Evolutionary conservation across 2,113 vertebrate species (phyloP).

Genomic region (Poicephalus gulielmi): DNA sequence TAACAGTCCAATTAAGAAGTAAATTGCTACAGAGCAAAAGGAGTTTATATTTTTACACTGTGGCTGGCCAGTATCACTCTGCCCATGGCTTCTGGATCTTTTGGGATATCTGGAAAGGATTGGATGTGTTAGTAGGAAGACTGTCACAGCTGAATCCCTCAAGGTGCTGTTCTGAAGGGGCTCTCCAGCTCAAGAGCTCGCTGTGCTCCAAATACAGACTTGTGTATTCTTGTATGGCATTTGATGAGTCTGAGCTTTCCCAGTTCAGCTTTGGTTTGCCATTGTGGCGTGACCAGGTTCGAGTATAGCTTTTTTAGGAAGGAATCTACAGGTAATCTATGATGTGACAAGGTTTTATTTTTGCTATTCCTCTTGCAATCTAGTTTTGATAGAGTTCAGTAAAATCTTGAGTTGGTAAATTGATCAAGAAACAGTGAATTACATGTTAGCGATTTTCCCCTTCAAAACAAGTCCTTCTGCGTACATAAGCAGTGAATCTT

Average conservation of each 20-base stretch:
- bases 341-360: background rate
- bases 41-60: background rate
- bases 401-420: background rate
- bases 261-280: background rate
- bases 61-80: background rate
- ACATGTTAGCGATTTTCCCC: background rate
- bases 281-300: rapidly evolving
- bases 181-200: background rate
- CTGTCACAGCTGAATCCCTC: background rate
- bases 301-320: background rate
- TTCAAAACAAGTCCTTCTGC: background rate
- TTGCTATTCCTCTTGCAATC: background rate
- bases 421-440: background rate
- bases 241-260: background rate
- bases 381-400: background rate
- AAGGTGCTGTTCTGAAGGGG: background rate
- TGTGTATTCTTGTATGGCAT: rapidly evolving
- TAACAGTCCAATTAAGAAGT: background rate
- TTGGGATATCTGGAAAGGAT: background rate
- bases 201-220: background rate
- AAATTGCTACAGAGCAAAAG: background rate
- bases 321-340: background rate
- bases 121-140: background rate
- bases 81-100: background rate
- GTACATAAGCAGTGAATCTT: background rate